Base-by-base conservation (phyloP, 2,113 vertebrate species). In the Cyprinodon brontotheroides region DNA sequence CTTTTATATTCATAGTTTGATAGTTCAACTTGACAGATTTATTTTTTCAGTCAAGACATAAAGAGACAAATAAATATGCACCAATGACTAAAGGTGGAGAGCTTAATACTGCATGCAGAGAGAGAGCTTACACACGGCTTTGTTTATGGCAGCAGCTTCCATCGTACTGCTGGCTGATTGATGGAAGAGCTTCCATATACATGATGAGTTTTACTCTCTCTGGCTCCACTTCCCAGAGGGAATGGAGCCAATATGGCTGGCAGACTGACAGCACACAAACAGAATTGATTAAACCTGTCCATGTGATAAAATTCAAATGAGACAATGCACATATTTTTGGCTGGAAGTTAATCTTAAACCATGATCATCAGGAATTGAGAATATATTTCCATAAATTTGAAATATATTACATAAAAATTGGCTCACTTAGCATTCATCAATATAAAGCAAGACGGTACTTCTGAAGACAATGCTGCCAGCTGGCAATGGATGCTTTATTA, bases 401-500 rank as follows among this genome's bases (percentile, higher is more conserved):
- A 73, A 81, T 78, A 45, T 67, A 9, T 68, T 79, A 41, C 66
- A 39, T 20, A 66, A 79, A 72, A 60, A 39, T 63, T 50, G 50
- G 75, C 70, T 62, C 70, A 37, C 60, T 48, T 63, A 74, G 73
- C 77, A 61, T 84, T 70, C 69, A 72, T 61, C 80, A 78, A 63
- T 41, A 78, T 75, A 89, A 89, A 80, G 79, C 73, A 63, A 69
- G 78, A 63, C 39, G 50, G 81, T 72, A 68, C 65, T 17, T 15
- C 70, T 29, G 81, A 4, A 22, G 57, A 36, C 39, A 29, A 3
- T 12, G 71, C 77, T 86, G 89, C 88, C 89, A 93, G 86, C 87
- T 93, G 91, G 91, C 89, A 78, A 45, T 37, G 71, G 65, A 57
- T 14, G 11, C 73, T 89, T 91, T 75, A 93, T 91, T 88, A 91